Conservation (phyloP, 2,888 invertebrate species). For the Phrixothrix hirtus region DNA sequence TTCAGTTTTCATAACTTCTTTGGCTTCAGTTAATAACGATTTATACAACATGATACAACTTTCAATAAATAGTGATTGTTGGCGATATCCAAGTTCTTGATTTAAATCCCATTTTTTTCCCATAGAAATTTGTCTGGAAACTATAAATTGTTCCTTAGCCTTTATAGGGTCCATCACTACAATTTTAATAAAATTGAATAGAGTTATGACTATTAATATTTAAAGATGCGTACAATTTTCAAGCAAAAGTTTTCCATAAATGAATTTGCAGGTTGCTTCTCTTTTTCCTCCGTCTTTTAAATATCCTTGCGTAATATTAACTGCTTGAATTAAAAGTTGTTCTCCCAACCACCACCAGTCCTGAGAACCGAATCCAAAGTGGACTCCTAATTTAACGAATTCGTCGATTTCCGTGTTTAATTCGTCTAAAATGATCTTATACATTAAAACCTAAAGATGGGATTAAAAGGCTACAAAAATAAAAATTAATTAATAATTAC, state of each 20-base stretch:
- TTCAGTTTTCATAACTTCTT: constrained; percentile 51
- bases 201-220: not conserved
- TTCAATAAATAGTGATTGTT: constrained; percentile 55
- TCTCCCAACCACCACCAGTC: constrained; percentile 64
- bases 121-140: constrained; percentile 39
- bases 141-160: constrained; percentile 42
- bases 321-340: constrained; percentile 58
- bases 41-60: constrained; percentile 57
- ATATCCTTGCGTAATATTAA: constrained; percentile 57
- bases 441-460: too few relatives aligned
- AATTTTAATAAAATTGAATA: too few relatives aligned
- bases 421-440: constrained; percentile 32
- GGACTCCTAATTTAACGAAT: constrained; percentile 55
- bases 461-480: too few relatives aligned
- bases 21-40: constrained; percentile 55
- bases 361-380: constrained; percentile 53
- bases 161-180: constrained; percentile 40
- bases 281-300: constrained; percentile 58
- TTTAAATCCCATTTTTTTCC: constrained; percentile 56
- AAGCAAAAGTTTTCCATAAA: constrained; percentile 60
- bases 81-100: constrained; percentile 40
- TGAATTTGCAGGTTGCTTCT: constrained; percentile 59
- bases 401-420: constrained; percentile 46
- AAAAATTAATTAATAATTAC: not conserved
- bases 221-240: constrained; percentile 60